phyloP scores from a whole-genome alignment of 2,797 vertebrate species.

The Coccyzus lansbergi region DNA sequence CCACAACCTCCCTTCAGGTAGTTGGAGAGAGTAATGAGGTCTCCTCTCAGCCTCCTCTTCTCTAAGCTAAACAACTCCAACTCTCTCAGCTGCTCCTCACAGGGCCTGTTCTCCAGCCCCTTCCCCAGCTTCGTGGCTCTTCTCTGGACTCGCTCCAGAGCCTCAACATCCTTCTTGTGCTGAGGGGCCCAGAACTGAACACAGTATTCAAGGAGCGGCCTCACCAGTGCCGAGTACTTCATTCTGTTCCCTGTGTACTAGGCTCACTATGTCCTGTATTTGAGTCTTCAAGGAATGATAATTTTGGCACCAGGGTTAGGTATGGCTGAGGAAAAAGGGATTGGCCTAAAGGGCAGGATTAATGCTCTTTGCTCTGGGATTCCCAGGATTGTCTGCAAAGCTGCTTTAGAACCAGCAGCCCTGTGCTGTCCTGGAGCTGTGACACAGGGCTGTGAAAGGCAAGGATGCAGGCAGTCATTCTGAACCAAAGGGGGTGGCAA shows the following conservation, averaged over 20 bases:
- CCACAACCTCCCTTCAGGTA: too few species aligned
- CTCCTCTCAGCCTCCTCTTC: too few species aligned
- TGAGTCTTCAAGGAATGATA: neutral
- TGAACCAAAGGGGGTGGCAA: neutral
- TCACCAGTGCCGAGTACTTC: too few species aligned
- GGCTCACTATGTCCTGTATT: rapidly evolving
- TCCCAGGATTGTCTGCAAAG: neutral
- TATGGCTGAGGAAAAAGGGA: neutral
- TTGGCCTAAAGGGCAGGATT: conserved; percentile 7
- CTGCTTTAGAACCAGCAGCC: conserved; percentile 1
- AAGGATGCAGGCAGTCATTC: neutral
- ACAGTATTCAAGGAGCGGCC: too few species aligned
- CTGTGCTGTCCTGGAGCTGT: neutral
- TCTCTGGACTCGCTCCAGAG: too few species aligned
- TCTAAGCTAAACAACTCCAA: too few species aligned
- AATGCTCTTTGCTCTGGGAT: neutral
- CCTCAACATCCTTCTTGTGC: too few species aligned
- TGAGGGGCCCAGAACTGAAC: too few species aligned
- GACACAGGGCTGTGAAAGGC: neutral
- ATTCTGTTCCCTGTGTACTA: neutral
- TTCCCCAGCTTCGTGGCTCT: too few species aligned
- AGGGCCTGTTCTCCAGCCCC: too few species aligned
- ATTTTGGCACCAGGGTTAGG: neutral
- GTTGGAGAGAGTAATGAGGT: too few species aligned
- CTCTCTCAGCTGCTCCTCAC: too few species aligned